Conservation (phyloP, 2,797 vertebrate species). For the Notolepis coatsorum region DNA sequence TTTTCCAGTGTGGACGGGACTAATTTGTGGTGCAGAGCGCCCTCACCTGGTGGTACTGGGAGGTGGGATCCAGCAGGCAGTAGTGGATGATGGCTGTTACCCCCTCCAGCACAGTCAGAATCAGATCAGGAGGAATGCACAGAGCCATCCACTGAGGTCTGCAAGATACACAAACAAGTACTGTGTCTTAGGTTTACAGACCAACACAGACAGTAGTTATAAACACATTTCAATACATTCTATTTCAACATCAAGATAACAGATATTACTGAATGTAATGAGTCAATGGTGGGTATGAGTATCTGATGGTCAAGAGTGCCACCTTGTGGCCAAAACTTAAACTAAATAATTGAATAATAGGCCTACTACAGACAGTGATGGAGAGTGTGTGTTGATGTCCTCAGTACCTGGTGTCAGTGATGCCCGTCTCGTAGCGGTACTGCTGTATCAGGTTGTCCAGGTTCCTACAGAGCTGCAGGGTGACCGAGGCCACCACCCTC, state of each 20-base stretch:
- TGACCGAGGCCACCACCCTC: slow-evolving; percentile 95
- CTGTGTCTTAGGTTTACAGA: background rate
- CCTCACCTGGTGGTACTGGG: slow-evolving; percentile 97
- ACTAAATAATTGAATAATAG: too few relatives aligned
- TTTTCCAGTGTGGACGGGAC: background rate
- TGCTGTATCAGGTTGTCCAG: slow-evolving; percentile 97
- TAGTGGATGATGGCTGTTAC: slow-evolving; percentile 98
- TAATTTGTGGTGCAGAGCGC: slow-evolving; percentile 9
- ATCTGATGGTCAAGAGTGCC: slow-evolving; percentile 44
- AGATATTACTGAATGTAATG: background rate
- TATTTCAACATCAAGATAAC: background rate
- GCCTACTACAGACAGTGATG: too few relatives aligned
- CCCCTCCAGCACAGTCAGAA: slow-evolving; percentile 95
- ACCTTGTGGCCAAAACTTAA: slow-evolving; percentile 61
- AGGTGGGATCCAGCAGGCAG: slow-evolving; percentile 94
- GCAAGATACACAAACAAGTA: background rate
- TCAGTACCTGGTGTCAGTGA: slow-evolving; percentile 89
- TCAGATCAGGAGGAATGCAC: slow-evolving; percentile 94
- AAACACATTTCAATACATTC: background rate
- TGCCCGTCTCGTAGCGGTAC: slow-evolving; percentile 94
- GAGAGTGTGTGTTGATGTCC: background rate
- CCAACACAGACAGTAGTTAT: background rate
- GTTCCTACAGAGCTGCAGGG: slow-evolving; percentile 96
- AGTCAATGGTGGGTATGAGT: background rate
- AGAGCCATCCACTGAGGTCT: slow-evolving; percentile 97